Base-by-base conservation (phyloP, 2,888 invertebrate species). In the Acanthopleura granulata region DNA sequence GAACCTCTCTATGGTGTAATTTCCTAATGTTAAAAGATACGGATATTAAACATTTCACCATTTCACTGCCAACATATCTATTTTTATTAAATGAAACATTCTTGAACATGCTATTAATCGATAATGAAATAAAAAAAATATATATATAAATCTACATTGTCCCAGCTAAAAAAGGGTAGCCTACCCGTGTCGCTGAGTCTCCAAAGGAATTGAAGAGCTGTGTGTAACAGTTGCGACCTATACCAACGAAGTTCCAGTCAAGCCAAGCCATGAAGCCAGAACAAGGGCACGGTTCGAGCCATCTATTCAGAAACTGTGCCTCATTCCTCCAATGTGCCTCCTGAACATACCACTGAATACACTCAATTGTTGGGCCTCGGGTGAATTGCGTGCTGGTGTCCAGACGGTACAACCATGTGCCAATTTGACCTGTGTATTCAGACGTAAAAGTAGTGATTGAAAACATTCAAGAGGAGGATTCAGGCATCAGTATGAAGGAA, bases 231-330 rank as follows among this genome's bases (percentile, higher is more conserved):
- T 66, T 22, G 18, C 66, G 12, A 6, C 66, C 66, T 27, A 66
- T 27, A 27, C 25, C 18, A 15, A 22, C 14, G 29, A 66, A 66
- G 16, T 27, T 22, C 27, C 66, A 22, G 29, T 66, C 66, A 6
- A 66, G 29, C 15, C 66, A 25, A 27, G 66, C 66, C 66, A 66
- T 66, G 25, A 66, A 66, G 22, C 66, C 16, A 6, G 66, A 6
- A 66, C 66, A 66, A 16, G 66, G 66, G 29, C 66, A 66, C 16
- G 66, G 66, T 22, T 6, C 1, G 15, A 66, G 29, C 22, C 66
- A 27, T 18, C 27, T 15, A 27, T 66, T 27, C 29, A 66, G 22
- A 16, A 66, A 16, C 29, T 22, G 25, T 27, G 25, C 25, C 29
- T 16, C 16, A 6, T 25, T 6, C 22, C 25, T 27, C 18, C 25